These are phyloP conservation scores for Chironomus tentans DNA, from an alignment of 2,888 invertebrate species.

Conservation along the genomic window DNA sequence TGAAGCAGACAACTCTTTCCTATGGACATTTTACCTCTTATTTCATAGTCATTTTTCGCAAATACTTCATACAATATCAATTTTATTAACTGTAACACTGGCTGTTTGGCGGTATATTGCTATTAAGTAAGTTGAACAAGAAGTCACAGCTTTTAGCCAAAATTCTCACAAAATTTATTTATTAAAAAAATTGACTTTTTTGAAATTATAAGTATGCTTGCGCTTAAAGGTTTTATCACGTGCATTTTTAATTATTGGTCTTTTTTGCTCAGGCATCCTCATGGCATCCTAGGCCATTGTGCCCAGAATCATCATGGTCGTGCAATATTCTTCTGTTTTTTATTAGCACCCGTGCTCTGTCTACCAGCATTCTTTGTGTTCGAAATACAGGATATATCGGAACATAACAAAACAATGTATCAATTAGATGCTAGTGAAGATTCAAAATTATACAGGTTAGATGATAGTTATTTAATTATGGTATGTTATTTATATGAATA, in stretches of 20 bases:
- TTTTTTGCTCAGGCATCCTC: constrained; percentile 58
- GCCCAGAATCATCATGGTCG: constrained; percentile 65
- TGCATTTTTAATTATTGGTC: constrained; percentile 17
- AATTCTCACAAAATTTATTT: too few species aligned
- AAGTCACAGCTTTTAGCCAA: too few species aligned
- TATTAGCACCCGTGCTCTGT: constrained; percentile 70
- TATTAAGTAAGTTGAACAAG: constrained; percentile 15
- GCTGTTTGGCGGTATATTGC: constrained; percentile 84
- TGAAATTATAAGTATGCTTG: too few species aligned
- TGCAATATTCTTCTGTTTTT: constrained; percentile 65
- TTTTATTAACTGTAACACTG: constrained; percentile 83
- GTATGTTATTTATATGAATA: too few species aligned
- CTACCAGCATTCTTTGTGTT: constrained; percentile 74
- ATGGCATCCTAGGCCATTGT: constrained; percentile 63
- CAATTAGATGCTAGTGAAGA: constrained; percentile 36
- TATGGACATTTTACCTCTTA: constrained; percentile 76
- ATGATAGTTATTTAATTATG: neutral
- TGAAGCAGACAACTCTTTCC: constrained; percentile 49
- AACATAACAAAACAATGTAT: constrained; percentile 33
- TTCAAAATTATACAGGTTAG: constrained; percentile 38
- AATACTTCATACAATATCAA: constrained; percentile 81
- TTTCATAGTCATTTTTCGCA: constrained; percentile 87
- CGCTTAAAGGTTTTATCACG: neutral
- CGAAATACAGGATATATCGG: constrained; percentile 42
- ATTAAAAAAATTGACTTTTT: too few species aligned